These are phyloP conservation scores for Leuctra nigra DNA, from an alignment of 2,888 invertebrate species.

Conservation along the genomic window DNA sequence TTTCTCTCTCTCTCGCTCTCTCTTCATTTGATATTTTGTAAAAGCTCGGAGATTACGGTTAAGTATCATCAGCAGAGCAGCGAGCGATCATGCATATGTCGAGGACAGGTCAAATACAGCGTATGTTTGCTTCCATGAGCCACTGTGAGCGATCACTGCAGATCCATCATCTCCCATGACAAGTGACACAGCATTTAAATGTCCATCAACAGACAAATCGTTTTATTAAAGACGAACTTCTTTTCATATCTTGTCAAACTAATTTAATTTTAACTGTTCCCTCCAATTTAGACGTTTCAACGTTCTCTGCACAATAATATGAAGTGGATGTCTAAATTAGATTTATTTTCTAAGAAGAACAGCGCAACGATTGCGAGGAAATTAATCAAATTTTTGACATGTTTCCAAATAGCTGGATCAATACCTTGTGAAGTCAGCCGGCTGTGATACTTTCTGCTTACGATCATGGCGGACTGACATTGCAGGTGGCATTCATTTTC, in stretches of 20 bases:
- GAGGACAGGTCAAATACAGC: background rate
- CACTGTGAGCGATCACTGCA: background rate
- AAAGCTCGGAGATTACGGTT: no score
- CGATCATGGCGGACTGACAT: no score
- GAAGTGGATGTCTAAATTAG: constrained; percentile 2
- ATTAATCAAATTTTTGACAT: no score
- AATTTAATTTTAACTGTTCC: constrained; percentile 1
- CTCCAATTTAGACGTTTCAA: background rate
- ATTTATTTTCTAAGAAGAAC: constrained; percentile 1
- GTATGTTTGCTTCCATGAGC: background rate
- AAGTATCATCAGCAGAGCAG: no score
- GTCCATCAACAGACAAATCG: background rate
- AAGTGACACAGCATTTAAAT: constrained; percentile 2
- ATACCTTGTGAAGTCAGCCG: no score
- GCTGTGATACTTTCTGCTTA: no score
- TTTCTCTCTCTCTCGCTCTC: no score
- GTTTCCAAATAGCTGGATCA: no score
- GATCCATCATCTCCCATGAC: background rate
- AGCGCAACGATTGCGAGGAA: no score
- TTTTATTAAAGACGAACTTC: background rate
- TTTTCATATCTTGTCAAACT: constrained; percentile 1
- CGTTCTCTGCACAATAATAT: background rate
- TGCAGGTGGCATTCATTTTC: no score
- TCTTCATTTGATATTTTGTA: no score
- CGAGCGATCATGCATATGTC: no score